Conservation (phyloP, 2,888 invertebrate species). For the Amiota communis region DNA sequence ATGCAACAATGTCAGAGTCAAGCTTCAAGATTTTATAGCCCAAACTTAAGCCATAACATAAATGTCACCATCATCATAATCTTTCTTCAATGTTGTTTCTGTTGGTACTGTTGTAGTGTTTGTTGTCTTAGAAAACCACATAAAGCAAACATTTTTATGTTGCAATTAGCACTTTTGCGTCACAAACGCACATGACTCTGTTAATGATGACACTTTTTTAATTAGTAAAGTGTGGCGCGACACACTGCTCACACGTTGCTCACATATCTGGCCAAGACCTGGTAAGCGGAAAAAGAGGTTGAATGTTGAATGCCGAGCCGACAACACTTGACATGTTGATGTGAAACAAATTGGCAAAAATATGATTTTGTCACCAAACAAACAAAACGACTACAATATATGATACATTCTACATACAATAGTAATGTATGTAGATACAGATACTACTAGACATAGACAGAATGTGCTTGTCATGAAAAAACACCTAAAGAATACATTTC, state of each 20-base stretch:
- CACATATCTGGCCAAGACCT: neutral
- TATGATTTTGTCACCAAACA: constrained; percentile 25
- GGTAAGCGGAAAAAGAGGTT: neutral
- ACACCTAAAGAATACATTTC: no score
- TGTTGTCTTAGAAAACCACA: constrained; percentile 23
- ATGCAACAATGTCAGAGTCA: constrained; percentile 6
- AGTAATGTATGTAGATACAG: no score
- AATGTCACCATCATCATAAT: neutral
- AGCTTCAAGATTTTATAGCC: neutral
- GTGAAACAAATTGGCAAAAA: constrained; percentile 21
- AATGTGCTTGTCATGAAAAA: no score
- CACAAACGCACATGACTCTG: constrained; percentile 47
- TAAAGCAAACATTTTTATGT: constrained; percentile 58
- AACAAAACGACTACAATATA: neutral
- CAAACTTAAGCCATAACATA: neutral
- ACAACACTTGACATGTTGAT: constrained; percentile 6
- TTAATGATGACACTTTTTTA: constrained; percentile 64
- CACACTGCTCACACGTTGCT: neutral
- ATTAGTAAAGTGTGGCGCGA: constrained; percentile 46
- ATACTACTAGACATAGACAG: no score
- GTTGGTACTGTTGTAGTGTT: constrained; percentile 2
- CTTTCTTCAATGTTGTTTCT: neutral
- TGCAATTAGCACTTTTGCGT: constrained; percentile 57
- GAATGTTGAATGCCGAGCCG: neutral
- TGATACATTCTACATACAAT: no score